Conservation (phyloP, 2,797 vertebrate species). For the Eupleurogrammus muticus region DNA sequence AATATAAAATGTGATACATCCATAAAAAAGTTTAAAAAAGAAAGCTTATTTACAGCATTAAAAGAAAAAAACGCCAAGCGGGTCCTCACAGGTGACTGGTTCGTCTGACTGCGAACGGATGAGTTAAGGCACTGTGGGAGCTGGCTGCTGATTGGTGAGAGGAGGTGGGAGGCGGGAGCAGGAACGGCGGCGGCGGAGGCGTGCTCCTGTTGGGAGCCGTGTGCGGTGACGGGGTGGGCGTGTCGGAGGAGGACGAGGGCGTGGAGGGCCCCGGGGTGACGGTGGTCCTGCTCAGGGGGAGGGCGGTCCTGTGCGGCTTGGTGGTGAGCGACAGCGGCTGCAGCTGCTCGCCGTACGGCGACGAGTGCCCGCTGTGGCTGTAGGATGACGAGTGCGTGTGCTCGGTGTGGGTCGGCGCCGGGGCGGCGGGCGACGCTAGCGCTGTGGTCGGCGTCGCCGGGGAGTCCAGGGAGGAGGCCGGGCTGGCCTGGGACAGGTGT, state of each 20-base stretch:
- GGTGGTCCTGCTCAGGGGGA: slow-evolving; percentile 43
- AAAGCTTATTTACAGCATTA: slow-evolving; percentile 78
- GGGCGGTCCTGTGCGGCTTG: slow-evolving; percentile 84
- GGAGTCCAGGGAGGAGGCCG: slow-evolving; percentile 93
- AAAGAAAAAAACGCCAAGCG: slow-evolving; percentile 20
- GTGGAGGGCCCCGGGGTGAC: slow-evolving; percentile 49
- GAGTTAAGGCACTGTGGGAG: slow-evolving; percentile 84
- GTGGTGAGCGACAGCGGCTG: slow-evolving; percentile 94
- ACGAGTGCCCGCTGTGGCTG: slow-evolving; percentile 35
- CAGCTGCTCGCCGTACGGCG: slow-evolving; percentile 87
- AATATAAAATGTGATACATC: slow-evolving; percentile 81
- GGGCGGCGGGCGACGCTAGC: slow-evolving; percentile 89
- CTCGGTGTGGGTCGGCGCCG: slow-evolving; percentile 90
- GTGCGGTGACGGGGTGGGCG: slow-evolving; percentile 70
- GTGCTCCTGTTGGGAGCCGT: slow-evolving; percentile 67
- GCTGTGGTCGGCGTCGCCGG: slow-evolving; percentile 91
- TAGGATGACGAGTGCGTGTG: slow-evolving; percentile 53
- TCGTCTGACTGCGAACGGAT: slow-evolving; percentile 88
- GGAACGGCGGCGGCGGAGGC: slow-evolving; percentile 75
- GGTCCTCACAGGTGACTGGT: slow-evolving; percentile 76
- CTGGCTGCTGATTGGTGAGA: slow-evolving; percentile 77
- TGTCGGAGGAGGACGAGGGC: slow-evolving; percentile 61
- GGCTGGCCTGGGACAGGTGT: slow-evolving; percentile 86
- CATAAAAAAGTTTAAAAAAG: slow-evolving; percentile 72
- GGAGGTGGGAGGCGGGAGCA: slow-evolving; percentile 80